phyloP scores from a whole-genome alignment of 2,113 vertebrate species.

The Cygnus buccinator region DNA sequence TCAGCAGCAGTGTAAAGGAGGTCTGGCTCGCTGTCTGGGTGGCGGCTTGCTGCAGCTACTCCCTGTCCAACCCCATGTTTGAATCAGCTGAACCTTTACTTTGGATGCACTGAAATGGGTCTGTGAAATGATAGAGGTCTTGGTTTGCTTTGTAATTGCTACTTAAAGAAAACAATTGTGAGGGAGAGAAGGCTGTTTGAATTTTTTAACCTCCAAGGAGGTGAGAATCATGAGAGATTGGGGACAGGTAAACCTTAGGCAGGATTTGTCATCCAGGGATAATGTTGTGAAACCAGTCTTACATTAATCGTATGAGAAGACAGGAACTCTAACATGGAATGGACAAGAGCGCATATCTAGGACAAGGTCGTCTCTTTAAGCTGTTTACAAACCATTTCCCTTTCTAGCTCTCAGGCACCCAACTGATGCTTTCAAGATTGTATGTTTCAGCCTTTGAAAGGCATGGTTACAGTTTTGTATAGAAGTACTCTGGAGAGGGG shows the following conservation, averaged over 20 bases:
- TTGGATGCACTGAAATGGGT: background rate
- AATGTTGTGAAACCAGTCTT: background rate
- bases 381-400: background rate
- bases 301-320: background rate
- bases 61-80: background rate
- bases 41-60: background rate
- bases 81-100: background rate
- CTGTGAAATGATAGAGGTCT: background rate
- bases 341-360: background rate
- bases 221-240: background rate
- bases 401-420: background rate
- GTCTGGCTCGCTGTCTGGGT: background rate
- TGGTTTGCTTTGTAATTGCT: background rate
- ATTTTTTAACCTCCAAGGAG: background rate
- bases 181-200: background rate
- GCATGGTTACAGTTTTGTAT: background rate
- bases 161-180: background rate
- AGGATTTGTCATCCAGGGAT: background rate
- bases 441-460: background rate
- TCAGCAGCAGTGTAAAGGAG: background rate
- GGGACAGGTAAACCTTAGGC: background rate
- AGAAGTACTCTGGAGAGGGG: accelerated
- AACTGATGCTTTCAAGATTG: background rate
- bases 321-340: background rate
- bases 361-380: background rate